These are phyloP conservation scores for Lytechinus variegatus DNA, from an alignment of 35 echinoderm and acorn worm genomes.

Conservation along the genomic window DNA sequence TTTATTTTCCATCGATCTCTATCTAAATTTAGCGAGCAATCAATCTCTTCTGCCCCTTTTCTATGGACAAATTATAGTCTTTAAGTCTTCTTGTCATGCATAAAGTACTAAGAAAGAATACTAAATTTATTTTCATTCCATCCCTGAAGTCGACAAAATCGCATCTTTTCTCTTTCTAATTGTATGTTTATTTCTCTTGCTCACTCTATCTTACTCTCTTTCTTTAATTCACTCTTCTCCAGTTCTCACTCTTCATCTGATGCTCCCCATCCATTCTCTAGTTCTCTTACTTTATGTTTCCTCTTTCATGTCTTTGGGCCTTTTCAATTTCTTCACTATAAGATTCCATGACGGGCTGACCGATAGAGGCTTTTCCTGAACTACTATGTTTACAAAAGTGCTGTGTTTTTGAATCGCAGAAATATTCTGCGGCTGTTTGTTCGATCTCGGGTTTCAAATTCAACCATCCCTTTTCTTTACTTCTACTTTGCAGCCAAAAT, in stretches of 20 bases:
- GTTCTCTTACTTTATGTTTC: background rate
- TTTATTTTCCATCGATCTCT: too few species aligned
- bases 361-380: conserved; percentile 3
- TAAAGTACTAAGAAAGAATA: background rate
- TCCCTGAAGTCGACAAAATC: background rate
- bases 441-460: conserved; percentile 28
- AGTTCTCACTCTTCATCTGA: background rate
- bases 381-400: background rate
- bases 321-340: background rate
- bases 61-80: background rate
- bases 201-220: background rate
- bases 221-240: background rate
- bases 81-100: background rate
- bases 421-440: background rate
- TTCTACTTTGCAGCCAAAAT: conserved; percentile 34
- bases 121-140: background rate
- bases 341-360: background rate
- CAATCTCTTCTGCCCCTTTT: background rate
- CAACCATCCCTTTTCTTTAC: conserved; percentile 29
- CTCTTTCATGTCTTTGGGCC: background rate
- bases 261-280: background rate
- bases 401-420: conserved; percentile 21
- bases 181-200: background rate
- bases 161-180: background rate
- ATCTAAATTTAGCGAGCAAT: too few species aligned